These are phyloP conservation scores for Cephalopholis sonnerati DNA, from an alignment of 2,113 vertebrate species.

Conservation along the genomic window DNA sequence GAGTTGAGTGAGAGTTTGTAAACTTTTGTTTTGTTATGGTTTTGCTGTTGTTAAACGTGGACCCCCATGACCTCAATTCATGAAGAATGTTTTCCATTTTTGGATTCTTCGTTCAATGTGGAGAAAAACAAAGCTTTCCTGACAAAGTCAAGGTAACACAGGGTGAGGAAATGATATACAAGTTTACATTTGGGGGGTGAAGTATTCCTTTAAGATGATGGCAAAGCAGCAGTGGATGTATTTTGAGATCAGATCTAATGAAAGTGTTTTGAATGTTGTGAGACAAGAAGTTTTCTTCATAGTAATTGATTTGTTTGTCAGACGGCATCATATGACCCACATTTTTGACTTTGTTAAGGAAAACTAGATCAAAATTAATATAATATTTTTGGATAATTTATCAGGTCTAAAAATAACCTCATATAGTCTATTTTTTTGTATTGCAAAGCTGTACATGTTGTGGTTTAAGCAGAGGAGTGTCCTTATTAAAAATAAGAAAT, in stretches of 20 bases:
- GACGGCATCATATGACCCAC: neutral
- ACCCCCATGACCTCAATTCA: no score
- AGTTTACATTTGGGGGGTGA: no score
- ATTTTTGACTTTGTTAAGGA: slow-evolving; percentile 6
- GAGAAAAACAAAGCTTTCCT: no score
- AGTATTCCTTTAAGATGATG: neutral
- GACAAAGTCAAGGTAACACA: no score
- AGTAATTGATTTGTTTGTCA: neutral
- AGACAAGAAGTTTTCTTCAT: neutral
- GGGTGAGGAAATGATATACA: no score
- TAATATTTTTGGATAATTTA: neutral
- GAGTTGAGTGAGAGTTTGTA: no score
- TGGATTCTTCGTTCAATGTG: no score
- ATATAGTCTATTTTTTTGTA: neutral
- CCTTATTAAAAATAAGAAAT: neutral
- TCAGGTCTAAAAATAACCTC: neutral
- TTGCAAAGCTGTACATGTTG: neutral
- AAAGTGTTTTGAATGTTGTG: neutral
- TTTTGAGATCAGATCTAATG: neutral
- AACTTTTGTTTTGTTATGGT: no score
- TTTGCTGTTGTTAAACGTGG: no score
- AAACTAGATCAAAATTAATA: neutral
- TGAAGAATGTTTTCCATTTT: no score
- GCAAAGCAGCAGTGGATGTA: no score
- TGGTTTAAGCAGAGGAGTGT: neutral